Evolutionary conservation across 2,113 vertebrate species (phyloP).

Genomic region (Apodemus speciosus): DNA sequence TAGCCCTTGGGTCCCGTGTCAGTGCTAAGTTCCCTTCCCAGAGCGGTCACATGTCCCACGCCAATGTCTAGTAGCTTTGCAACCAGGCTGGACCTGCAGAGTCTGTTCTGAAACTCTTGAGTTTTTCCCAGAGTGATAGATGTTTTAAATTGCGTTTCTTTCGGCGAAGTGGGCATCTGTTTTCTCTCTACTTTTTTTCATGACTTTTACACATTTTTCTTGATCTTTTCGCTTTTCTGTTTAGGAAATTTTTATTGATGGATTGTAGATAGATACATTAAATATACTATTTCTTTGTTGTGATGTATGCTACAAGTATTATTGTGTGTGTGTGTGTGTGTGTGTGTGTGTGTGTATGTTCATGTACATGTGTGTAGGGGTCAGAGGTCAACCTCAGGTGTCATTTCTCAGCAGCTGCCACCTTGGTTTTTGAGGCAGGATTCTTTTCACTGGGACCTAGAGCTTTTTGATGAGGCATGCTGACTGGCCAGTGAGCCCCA

Average conservation of each 20-base stretch:
- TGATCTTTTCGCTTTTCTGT: neutral
- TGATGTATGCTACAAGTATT: neutral
- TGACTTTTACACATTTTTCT: conserved; percentile 11
- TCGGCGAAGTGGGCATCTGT: neutral
- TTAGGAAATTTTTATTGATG: conserved; percentile 4
- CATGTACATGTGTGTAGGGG: neutral
- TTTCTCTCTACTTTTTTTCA: neutral
- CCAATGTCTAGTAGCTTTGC: neutral
- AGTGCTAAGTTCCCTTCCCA: no score
- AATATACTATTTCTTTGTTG: conserved; percentile 3
- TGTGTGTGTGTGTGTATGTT: neutral
- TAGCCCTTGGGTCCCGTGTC: neutral
- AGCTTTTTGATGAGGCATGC: neutral
- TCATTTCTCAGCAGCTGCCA: neutral
- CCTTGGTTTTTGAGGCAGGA: neutral
- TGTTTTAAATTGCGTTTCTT: neutral
- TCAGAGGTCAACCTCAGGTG: neutral
- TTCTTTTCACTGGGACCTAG: neutral
- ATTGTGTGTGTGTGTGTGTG: neutral
- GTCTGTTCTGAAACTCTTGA: neutral
- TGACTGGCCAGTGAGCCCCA: neutral
- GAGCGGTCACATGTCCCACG: neutral
- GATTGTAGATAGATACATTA: neutral
- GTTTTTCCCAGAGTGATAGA: neutral
- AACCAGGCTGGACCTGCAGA: neutral